phyloP scores from a whole-genome alignment of 2,888 invertebrate genomes.

The Coelogynopora nodosa region DNA sequence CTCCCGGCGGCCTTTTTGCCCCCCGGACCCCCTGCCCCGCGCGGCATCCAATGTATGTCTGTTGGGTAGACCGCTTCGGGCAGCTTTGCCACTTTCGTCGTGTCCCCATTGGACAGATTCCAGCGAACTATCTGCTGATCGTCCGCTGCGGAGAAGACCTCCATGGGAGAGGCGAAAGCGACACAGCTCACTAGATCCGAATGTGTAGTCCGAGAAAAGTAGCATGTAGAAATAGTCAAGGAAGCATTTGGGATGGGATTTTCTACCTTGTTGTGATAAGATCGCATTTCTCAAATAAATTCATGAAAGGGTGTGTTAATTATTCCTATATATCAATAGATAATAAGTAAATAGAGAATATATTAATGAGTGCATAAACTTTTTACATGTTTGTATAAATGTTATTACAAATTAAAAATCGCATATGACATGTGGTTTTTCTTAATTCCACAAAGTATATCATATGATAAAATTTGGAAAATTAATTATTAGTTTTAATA shows the following conservation, averaged over 20 bases:
- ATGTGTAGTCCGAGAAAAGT: slow-evolving; percentile 56
- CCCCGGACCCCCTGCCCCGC: slow-evolving; percentile 60
- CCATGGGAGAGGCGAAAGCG: slow-evolving; percentile 88
- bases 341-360: no score
- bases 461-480: no score
- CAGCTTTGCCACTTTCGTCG: slow-evolving; percentile 72
- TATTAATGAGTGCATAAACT: no score
- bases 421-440: no score
- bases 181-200: slow-evolving; percentile 79
- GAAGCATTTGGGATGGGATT: no score
- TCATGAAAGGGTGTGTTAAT: not conserved
- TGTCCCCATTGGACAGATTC: slow-evolving; percentile 62
- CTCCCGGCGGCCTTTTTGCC: slow-evolving; percentile 63
- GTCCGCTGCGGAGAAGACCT: slow-evolving; percentile 88
- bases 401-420: no score
- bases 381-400: not conserved
- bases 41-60: slow-evolving; percentile 81
- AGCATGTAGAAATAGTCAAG: no score
- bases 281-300: not conserved
- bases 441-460: no score
- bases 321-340: not conserved
- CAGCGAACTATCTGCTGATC: slow-evolving; percentile 83
- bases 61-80: slow-evolving; percentile 80
- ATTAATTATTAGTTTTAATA: no score
- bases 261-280: no score